Base-by-base conservation (phyloP, 2,888 invertebrate species). In the Eristalinus sepulchralis region DNA sequence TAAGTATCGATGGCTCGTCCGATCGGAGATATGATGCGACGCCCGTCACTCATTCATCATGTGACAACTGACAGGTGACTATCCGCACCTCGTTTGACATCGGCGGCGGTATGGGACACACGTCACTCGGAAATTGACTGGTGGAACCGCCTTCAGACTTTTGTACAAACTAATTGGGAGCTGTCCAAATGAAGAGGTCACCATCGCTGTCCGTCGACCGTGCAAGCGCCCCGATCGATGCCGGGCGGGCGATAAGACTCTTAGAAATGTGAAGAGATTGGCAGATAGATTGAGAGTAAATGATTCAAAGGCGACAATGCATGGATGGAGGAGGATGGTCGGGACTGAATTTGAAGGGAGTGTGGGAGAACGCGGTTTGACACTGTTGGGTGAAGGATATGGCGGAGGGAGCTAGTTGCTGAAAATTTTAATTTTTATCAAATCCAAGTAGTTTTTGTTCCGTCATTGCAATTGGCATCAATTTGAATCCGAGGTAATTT, bases 51-150 rank as follows among this genome's bases (percentile, higher is more conserved):
- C 86, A 79, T 86, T 83, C 78, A 86, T 86, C 78, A 86, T 86
- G 75, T 79, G 86, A 75, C 78, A 86, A 75, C 67, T 86, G 83
- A 86, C 83, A 86, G 82, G 83, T 86, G 66, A 83, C 73, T 75
- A 76, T 86, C 78, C 71, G 83, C 86, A 83, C 71, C 67, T 86
- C 75, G 62, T 75, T 68, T 73, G 82, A 71, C 60, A 68, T 82
- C 53, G 17, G 1, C 86, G 55, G 57, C 66, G 57, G 47, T 62
- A 86, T 66, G 57, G 86, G 86, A 86, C 86, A 71, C 83, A 86
- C 78, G 86, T 86, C 86, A 79, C 39, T n/a, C 10, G 47, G 70
- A 62, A 73, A 78, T 36, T 39, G 70, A 70, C 70, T 33, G 27
- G 13, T 59, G 24, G 75, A 78, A 75, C 78, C 83, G 78, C 86